Percentiles rank a stretch among this genome's conserved stretches.
Evolutionary conservation across 2,797 vertebrate species (phyloP).

Genomic region (Enteromius paludinosus): DNA sequence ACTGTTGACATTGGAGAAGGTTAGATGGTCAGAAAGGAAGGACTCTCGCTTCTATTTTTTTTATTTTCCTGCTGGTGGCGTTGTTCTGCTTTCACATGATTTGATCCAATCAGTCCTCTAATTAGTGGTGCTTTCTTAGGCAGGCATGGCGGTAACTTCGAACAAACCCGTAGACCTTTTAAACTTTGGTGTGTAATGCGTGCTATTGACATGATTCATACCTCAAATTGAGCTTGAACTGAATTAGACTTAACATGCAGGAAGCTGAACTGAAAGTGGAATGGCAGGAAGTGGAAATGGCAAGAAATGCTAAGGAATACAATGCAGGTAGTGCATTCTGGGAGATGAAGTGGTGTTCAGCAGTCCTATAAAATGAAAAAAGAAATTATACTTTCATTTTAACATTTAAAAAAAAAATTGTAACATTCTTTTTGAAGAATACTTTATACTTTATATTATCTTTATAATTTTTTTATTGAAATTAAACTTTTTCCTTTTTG

Average conservation of each 20-base stretch:
- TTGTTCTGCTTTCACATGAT: conserved; percentile 17
- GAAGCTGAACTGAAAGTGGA: not conserved
- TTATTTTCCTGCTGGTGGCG: not conserved
- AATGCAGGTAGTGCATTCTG: not conserved
- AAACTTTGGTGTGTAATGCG: not conserved
- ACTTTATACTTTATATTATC: no score
- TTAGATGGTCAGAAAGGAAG: conserved; percentile 38
- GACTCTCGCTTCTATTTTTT: not conserved
- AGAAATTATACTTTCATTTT: not conserved
- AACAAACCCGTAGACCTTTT: not conserved
- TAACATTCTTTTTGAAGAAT: not conserved
- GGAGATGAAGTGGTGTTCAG: not conserved
- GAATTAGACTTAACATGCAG: not conserved
- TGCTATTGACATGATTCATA: not conserved
- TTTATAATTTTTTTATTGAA: no score
- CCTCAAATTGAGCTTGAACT: not conserved
- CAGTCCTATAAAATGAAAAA: not conserved
- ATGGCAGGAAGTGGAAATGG: not conserved
- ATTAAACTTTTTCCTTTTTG: not conserved
- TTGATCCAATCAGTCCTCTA: conserved; percentile 24
- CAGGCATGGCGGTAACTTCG: not conserved
- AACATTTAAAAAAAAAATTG: not conserved
- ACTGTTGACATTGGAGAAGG: conserved; percentile 59
- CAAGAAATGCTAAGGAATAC: not conserved
- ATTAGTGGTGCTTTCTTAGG: conserved; percentile 36